phyloP scores from a whole-genome alignment of 2,797 vertebrate genomes.

The Parauchenoglanis ngamensis region DNA sequence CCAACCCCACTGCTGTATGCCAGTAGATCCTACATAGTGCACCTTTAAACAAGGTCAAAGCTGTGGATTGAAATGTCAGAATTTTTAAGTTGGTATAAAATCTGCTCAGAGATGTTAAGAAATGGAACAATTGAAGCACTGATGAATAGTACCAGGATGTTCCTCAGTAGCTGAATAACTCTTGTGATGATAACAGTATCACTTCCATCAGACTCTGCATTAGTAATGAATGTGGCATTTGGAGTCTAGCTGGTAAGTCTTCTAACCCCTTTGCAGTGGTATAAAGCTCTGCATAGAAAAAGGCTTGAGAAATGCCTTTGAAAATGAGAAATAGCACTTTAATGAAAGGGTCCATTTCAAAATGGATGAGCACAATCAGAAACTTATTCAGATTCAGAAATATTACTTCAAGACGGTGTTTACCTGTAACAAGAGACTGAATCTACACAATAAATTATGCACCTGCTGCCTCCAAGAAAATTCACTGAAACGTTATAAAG shows the following conservation, averaged over 20 bases:
- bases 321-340: conserved; percentile 47
- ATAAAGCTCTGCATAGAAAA: conserved; percentile 1
- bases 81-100: background rate
- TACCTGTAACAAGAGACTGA: conserved; percentile 52
- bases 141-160: conserved; percentile 5
- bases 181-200: background rate
- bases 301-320: conserved; percentile 36
- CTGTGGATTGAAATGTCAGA: conserved; percentile 44
- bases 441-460: conserved; percentile 59
- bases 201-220: background rate
- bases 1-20: no score
- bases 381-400: conserved; percentile 46
- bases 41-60: conserved; percentile 22
- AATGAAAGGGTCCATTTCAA: conserved; percentile 39
- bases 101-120: background rate
- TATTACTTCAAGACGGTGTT: conserved; percentile 56
- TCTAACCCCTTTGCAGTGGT: background rate
- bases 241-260: background rate
- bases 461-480: conserved; percentile 48
- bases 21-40: no score
- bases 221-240: background rate
- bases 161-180: background rate
- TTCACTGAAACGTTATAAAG: conserved; percentile 36
- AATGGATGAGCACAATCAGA: conserved; percentile 42
- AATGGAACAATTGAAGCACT: background rate